Conservation (phyloP, 2,113 vertebrate genomes). For the Colistium nudipinnis region DNA sequence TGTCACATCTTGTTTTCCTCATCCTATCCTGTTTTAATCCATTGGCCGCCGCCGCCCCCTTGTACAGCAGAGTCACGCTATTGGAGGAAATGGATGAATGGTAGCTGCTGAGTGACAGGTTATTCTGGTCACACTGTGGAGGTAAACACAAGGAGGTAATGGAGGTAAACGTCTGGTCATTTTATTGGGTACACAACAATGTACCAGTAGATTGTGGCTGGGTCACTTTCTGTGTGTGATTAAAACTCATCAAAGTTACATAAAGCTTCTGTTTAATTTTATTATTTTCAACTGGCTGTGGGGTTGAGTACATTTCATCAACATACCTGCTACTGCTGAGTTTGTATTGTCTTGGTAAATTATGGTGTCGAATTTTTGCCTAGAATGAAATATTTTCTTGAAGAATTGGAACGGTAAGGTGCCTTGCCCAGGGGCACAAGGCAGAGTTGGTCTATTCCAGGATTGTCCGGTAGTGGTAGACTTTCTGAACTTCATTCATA, state of each 20-base stretch:
- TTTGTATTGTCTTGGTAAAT: no score
- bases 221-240: not conserved
- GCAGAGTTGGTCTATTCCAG: no score
- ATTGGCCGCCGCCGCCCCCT: conserved; percentile 52
- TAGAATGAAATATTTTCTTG: no score
- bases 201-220: conserved; percentile 21
- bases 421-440: no score
- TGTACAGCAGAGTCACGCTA: conserved; percentile 70
- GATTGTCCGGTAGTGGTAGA: no score
- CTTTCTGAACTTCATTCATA: no score
- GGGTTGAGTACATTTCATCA: not conserved
- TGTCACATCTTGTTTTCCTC: conserved; percentile 80
- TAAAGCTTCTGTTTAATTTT: not conserved
- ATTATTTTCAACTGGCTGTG: no score
- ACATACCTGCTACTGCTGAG: not conserved
- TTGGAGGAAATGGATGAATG: conserved; percentile 77
- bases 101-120: conserved; percentile 75
- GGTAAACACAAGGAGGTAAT: conserved; percentile 77
- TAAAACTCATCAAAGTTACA: not conserved
- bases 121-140: conserved; percentile 68
- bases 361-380: no score
- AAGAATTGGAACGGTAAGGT: no score
- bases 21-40: conserved; percentile 77
- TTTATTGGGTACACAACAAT: conserved; percentile 62
- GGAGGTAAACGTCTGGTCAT: conserved; percentile 69